phyloP scores from a whole-genome alignment of 2,113 vertebrate genomes.

The Anarrhichthys ocellatus region DNA sequence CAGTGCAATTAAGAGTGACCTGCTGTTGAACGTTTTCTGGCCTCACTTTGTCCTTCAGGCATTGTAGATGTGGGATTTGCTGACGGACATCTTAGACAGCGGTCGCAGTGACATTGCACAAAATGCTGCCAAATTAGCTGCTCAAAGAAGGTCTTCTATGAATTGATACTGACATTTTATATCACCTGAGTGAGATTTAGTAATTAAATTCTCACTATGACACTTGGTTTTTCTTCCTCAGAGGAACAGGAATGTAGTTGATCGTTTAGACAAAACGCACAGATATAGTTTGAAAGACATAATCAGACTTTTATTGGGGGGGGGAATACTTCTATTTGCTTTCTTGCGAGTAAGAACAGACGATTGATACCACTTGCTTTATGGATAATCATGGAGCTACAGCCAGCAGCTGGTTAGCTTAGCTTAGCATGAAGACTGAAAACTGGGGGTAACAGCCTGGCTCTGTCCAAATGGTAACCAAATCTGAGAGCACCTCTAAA shows the following conservation, averaged over 20 bases:
- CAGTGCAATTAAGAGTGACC: conserved; percentile 56
- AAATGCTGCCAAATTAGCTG: conserved; percentile 4
- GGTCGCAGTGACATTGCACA: conserved; percentile 22
- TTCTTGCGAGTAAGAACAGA: not conserved
- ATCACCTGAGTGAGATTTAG: not conserved
- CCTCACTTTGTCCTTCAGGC: conserved; percentile 50
- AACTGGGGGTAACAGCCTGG: not conserved
- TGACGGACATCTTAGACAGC: conserved; percentile 20
- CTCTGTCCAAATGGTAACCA: not conserved
- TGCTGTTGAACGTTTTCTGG: conserved; percentile 42
- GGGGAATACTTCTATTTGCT: not conserved
- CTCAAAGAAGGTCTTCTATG: not conserved
- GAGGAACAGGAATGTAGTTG: not conserved
- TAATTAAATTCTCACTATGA: conserved; percentile 9
- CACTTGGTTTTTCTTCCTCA: not conserved
- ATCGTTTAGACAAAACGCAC: not conserved
- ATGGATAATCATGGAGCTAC: not conserved
- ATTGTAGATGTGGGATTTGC: conserved; percentile 7
- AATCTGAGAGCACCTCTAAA: not conserved
- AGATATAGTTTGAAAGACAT: not conserved
- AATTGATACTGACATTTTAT: conserved; percentile 14
- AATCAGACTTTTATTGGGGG: not conserved
- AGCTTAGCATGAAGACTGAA: not conserved
- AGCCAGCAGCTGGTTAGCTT: not conserved
- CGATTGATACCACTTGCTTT: not conserved